Evolutionary conservation across 1,140 invertebrate genomes (phyloP).

Genomic region (Pentalonia nigronervosa): DNA sequence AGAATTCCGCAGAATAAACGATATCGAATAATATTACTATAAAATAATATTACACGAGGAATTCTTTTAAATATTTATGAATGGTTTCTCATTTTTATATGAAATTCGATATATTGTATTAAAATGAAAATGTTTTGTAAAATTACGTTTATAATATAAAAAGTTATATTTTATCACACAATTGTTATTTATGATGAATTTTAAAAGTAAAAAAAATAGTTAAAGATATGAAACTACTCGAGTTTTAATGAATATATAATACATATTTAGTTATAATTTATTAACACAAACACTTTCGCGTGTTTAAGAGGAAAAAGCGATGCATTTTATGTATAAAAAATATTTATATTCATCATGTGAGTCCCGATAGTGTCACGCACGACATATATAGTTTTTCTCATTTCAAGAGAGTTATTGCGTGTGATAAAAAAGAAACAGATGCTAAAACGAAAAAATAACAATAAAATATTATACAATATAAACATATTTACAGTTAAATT

Average conservation of each 20-base stretch:
- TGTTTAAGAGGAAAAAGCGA: neutral
- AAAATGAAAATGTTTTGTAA: neutral
- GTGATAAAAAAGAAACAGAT: conserved; percentile 1
- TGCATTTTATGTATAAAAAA: neutral
- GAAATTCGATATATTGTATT: neutral
- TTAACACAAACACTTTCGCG: neutral
- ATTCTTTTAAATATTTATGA: neutral
- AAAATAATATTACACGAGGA: neutral
- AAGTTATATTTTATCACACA: neutral
- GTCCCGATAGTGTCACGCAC: neutral
- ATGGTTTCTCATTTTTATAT: neutral
- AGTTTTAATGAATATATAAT: neutral
- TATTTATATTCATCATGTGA: neutral
- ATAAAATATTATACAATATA: neutral
- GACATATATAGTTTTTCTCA: neutral
- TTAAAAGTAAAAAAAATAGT: neutral
- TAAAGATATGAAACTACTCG: neutral
- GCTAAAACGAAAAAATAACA: neutral
- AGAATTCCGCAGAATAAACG: neutral
- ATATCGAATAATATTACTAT: neutral
- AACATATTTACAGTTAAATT: neutral
- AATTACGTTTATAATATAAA: neutral
- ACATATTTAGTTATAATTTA: neutral
- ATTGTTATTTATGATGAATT: neutral
- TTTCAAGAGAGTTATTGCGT: neutral